Evolutionary conservation across 2,888 invertebrate species (phyloP).

Genomic region (Rhopalosiphum nymphaeae): DNA sequence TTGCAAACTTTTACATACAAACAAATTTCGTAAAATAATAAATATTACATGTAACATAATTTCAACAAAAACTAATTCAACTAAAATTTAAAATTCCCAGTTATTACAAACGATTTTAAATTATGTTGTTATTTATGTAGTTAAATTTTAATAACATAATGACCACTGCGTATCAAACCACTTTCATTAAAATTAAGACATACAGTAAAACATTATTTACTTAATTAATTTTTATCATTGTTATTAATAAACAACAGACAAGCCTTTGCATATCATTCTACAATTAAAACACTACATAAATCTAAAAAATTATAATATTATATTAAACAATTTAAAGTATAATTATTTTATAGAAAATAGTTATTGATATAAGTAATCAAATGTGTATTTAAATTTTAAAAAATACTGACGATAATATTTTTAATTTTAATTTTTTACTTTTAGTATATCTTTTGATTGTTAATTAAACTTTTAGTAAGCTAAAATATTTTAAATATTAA

Average conservation of each 20-base stretch:
- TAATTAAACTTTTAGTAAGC: background rate
- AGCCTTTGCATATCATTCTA: background rate
- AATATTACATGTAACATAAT: background rate
- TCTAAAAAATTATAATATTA: background rate
- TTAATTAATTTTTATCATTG: background rate
- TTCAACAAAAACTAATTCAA: background rate
- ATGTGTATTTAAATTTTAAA: background rate
- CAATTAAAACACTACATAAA: background rate
- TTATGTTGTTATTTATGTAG: background rate
- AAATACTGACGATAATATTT: background rate
- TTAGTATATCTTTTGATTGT: background rate
- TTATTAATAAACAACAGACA: no score
- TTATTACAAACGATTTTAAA: background rate
- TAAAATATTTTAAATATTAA: background rate
- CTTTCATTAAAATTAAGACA: background rate
- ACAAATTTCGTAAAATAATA: background rate
- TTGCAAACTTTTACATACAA: background rate
- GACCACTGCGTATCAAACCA: background rate
- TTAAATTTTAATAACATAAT: background rate
- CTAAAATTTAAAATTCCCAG: background rate
- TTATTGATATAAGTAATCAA: background rate
- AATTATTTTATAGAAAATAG: background rate
- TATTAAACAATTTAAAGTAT: background rate
- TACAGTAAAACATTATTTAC: background rate
- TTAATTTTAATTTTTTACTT: background rate